Evolutionary conservation across 2,888 invertebrate genomes (phyloP), one percentile per base, ranked within the genome.

Genomic region (Trissolcus brochymenae): DNA sequence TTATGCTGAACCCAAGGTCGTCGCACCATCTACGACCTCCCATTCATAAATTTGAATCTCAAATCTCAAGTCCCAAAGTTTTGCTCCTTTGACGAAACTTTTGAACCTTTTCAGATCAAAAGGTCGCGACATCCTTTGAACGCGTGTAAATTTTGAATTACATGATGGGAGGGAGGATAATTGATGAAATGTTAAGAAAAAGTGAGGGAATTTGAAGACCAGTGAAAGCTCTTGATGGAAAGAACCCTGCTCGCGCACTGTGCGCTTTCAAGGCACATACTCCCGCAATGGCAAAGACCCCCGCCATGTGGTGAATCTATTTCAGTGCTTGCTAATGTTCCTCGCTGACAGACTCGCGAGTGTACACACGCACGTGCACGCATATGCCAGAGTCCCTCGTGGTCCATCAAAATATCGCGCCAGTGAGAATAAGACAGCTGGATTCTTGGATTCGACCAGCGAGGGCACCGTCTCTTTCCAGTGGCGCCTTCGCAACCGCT

Each of bases 301-400:
- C 86, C 85, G 87, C 86, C 87, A 87, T 87, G 87, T 87, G 87
- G 84, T 83, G 82, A 72, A 76, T 86, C 86, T 88, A 87, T 88
- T 87, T 88, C 86, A 84, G 87, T 86, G 66, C 77, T 68, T 77
- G 80, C 76, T 78, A 61, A 65, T 65, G 66, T 74, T 74, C 80
- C 66, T 74, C 78, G 79, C 53, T 73, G 77, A 62, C 79, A 77
- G 71, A 75, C 75, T 72, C 68, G 72, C 74, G 68, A 76, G 57
- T 73, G 57, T 57, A 61, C 54, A 73, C 73, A 68, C 73, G 64
- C 68, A 55, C 62, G 62, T 72, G 55, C 65, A 72, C 62, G 66
- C 67, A 49, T 50, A 50, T 53, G 62, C 21, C 56, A 25, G 55
- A 51, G 51, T 29, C 51, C 61, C 59, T 61, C 43, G 59, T 59